These are phyloP conservation scores for Dynastes grantii DNA, from an alignment of 2,888 invertebrate species.

Conservation along the genomic window DNA sequence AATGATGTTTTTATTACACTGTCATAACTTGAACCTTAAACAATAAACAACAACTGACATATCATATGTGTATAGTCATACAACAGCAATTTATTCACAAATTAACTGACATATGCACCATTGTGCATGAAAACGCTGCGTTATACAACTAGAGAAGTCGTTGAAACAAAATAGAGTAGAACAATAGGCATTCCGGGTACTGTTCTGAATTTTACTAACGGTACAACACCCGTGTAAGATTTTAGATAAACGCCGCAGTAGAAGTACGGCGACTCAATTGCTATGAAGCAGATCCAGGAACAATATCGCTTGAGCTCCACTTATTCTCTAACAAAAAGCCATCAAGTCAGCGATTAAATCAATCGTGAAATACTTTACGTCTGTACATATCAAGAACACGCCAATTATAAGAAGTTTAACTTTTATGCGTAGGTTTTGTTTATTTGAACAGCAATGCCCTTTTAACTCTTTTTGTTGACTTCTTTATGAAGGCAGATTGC, in stretches of 20 bases:
- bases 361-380: conserved; percentile 28
- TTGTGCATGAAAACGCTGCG: not conserved
- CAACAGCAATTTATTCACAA: too few relatives aligned
- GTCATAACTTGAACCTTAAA: too few relatives aligned
- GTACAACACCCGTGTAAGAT: conserved; percentile 48
- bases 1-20: too few relatives aligned
- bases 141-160: not conserved
- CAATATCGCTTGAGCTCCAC: conserved; percentile 26
- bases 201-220: conserved; percentile 45
- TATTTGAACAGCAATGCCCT: conserved; percentile 19
- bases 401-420: conserved; percentile 38
- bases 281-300: conserved; percentile 16
- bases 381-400: conserved; percentile 40
- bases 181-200: conserved; percentile 37
- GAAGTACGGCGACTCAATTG: conserved; percentile 44
- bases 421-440: conserved; percentile 37
- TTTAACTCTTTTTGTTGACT: conserved; percentile 16
- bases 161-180: conserved; percentile 15
- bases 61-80: too few relatives aligned
- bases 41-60: too few relatives aligned
- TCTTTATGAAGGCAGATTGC: conserved; percentile 9
- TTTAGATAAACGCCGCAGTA: conserved; percentile 43
- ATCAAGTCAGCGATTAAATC: conserved; percentile 39
- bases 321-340: conserved; percentile 18
- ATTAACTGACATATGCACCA: conserved; percentile 12